phyloP scores from a whole-genome alignment of 2,888 invertebrate genomes.

The Ligdia adustata region DNA sequence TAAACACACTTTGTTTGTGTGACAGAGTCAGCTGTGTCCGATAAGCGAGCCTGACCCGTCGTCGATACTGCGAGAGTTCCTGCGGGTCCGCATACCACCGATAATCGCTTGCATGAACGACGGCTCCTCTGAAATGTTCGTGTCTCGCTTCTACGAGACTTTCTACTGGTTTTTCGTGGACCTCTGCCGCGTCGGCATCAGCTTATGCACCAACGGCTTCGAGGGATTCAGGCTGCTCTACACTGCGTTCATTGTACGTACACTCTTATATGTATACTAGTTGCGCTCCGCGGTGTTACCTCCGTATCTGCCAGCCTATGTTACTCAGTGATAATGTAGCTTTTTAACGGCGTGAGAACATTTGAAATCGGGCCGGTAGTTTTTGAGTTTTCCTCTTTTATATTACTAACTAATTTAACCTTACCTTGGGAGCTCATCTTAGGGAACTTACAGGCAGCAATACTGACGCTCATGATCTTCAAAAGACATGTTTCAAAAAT shows the following conservation, averaged over 20 bases:
- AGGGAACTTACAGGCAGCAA: too few species aligned
- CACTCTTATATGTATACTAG: too few species aligned
- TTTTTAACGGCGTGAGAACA: too few species aligned
- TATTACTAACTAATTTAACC: too few species aligned
- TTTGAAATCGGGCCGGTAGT: too few species aligned
- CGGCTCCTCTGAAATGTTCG: slow-evolving; percentile 40
- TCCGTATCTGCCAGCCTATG: too few species aligned
- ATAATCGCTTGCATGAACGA: slow-evolving; percentile 53
- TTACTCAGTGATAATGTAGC: too few species aligned
- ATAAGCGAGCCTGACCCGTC: slow-evolving; percentile 45
- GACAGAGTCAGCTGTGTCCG: neutral
- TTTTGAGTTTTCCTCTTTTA: too few species aligned
- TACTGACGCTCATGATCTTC: too few species aligned
- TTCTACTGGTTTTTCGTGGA: slow-evolving; percentile 56
- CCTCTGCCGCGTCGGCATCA: slow-evolving; percentile 52
- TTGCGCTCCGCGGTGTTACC: too few species aligned
- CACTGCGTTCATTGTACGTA: slow-evolving; percentile 20
- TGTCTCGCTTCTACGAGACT: slow-evolving; percentile 54
- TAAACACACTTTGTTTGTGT: neutral
- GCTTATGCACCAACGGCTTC: slow-evolving; percentile 49
- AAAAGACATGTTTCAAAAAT: too few species aligned
- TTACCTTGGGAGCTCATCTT: too few species aligned
- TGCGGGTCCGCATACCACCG: slow-evolving; percentile 54
- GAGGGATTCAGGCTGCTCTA: slow-evolving; percentile 34
- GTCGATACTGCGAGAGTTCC: slow-evolving; percentile 47